Base-by-base conservation (phyloP, 1,140 invertebrate species). In the Oreohelix idahoensis region DNA sequence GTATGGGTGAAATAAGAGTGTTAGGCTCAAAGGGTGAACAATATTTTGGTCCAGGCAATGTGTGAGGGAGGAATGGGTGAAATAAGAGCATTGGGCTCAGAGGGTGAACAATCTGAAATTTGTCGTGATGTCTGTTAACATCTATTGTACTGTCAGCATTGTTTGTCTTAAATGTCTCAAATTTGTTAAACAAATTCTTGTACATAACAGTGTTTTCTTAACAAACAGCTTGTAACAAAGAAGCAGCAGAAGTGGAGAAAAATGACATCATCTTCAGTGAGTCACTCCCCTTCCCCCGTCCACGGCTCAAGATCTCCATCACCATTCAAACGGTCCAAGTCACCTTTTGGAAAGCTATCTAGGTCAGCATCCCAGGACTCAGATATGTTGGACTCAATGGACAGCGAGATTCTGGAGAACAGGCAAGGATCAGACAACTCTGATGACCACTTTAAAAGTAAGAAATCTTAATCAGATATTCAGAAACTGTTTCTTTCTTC, bases 351-450 rank as follows among this genome's bases (percentile, higher is more conserved):
- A 20, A 66, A 58, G 17, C 51, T 58, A 8, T 83, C 81, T 1
- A n/a, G 70, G 29, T 85, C 84, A 42, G 42, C n/a, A 0, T 84
- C 85, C 17, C 73, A 83, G 71, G 86, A 89, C 70, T 86, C 84
- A 32, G 86, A 86, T 42, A 51, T 87, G 17, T 78, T 84, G 23
- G 86, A 88, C 29, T 88, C 84, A 45, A 83, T 83, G 77, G 79
- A 42, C 63, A 88, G 79, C 78, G 87, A 89, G 36, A 83, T 85
- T 17, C 78, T 82, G 36, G 35, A 80, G 76, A 20, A 84, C 74
- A 35, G 45, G 29, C 53, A 66, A 45, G 87, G 85, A 8, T 84
- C 82, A 35, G 35, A 39, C n/a, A 81, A 84, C 63, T 83, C 81
- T 78, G 81, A 86, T 20, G 66, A 84, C 39, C 79, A 81, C 51